Evolutionary conservation across 2,888 invertebrate species (phyloP).

Genomic region (Cartodere bifasciata): DNA sequence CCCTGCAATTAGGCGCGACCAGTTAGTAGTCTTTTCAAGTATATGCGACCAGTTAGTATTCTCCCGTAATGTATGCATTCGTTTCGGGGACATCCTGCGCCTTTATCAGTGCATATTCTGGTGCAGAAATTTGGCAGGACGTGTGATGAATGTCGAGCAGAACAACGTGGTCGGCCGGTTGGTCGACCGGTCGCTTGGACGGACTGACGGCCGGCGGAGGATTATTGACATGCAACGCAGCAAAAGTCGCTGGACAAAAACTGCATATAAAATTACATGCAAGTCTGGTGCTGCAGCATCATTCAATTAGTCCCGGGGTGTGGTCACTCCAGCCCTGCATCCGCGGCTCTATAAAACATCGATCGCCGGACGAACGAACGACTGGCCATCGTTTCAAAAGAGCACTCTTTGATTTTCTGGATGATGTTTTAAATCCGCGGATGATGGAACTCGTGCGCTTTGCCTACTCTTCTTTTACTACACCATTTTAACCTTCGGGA

Average conservation of each 20-base stretch:
- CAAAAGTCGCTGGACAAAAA: constrained; percentile 16
- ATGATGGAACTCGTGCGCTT: constrained; percentile 27
- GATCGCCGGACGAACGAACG: constrained; percentile 39
- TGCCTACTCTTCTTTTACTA: no score
- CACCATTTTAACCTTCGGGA: no score
- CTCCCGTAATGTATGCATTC: no score
- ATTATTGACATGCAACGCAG: constrained; percentile 1
- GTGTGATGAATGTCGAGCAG: constrained; percentile 26
- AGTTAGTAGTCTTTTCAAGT: no score
- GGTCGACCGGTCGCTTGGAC: constrained; percentile 6
- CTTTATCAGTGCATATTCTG: constrained; percentile 13
- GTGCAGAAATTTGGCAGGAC: constrained; percentile 24
- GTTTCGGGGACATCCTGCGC: constrained; percentile 10
- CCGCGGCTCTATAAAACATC: constrained; percentile 35
- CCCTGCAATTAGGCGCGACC: no score
- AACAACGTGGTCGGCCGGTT: constrained; percentile 18
- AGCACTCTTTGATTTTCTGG: constrained; percentile 38
- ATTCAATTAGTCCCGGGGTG: constrained; percentile 38
- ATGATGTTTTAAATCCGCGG: constrained; percentile 33
- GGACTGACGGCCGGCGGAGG: constrained; percentile 1
- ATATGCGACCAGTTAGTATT: no score
- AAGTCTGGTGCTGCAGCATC: constrained; percentile 35
- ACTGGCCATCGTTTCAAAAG: constrained; percentile 39
- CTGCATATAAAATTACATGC: constrained; percentile 25
- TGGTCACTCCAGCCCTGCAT: constrained; percentile 33